Evolutionary conservation across 2,113 vertebrate genomes (phyloP), one percentile per base, ranked within the genome.

Genomic region (Tonatia bakeri): DNA sequence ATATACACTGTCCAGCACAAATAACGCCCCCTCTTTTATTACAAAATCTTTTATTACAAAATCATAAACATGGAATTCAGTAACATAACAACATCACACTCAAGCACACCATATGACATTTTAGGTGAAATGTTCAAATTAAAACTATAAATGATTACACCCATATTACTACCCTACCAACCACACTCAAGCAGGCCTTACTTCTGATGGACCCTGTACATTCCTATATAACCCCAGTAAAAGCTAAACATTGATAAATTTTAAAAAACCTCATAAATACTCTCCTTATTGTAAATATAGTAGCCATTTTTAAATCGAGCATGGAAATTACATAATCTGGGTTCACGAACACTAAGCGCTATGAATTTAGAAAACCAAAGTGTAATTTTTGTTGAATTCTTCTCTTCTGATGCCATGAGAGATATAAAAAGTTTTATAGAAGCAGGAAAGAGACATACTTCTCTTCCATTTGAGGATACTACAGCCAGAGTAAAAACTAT

Each of bases 321-420:
- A 40, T 38, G 24, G 22, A 94, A 94, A 80, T 85, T 64, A 73
- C 2, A 54, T 79, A 94, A 94, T 85, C 31, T 40, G 47, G 64
- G 24, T 85, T 88, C n/a, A 75, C 56, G 56, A 81, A 76, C 75
- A 33, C 33, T 89, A 70, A 87, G 12, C 20, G 69, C 14, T 77
- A n/a, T 79, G 64, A 77, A 77, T 79, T 95, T 90, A 83, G n/a
- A 91, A 94, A 91, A 67, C 4, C 45, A 38, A 19, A 85, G 22
- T 52, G 16, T 76, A 85, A 75, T 65, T 85, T 88, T 52, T 89
- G 33, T 47, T 88, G 20, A 50, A 76, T 76, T 92, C 38, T 76
- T 16, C 31, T 86, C 45, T 94, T 91, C 69, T 82, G 43, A 89
- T 59, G 72, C 50, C 59, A 45, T 61, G 24, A 95, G 5, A 22